These are phyloP conservation scores for Lasioglossum figueresi DNA, from an alignment of 2,888 invertebrate genomes.

Conservation along the genomic window DNA sequence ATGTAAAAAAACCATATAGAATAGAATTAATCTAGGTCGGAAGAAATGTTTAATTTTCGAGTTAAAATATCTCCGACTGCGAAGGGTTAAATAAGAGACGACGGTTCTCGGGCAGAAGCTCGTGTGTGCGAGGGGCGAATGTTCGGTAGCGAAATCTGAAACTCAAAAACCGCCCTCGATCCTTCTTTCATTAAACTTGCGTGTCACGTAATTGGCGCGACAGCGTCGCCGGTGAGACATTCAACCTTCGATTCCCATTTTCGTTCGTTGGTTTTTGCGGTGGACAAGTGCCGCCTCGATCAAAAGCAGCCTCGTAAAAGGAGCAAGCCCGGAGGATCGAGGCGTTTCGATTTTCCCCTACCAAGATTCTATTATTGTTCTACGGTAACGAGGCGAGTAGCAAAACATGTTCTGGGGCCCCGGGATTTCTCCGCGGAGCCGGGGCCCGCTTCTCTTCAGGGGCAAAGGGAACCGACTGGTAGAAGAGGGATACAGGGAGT, in stretches of 20 bases:
- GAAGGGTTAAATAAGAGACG: background rate
- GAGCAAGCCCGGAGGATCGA: background rate
- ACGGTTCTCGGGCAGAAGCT: background rate
- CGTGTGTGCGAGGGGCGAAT: background rate
- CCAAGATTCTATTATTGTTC: constrained; percentile 53
- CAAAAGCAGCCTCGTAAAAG: constrained; percentile 23
- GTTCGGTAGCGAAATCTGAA: background rate
- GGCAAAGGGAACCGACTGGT: constrained; percentile 8
- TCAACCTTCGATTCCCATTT: constrained; percentile 14
- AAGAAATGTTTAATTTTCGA: too few species aligned
- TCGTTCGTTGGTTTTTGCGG: background rate
- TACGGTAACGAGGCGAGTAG: constrained; percentile 54
- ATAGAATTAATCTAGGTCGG: too few species aligned
- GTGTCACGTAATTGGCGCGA: background rate
- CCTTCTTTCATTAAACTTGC: background rate
- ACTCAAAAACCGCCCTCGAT: constrained; percentile 1
- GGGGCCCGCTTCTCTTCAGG: constrained; percentile 8
- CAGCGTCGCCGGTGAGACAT: background rate
- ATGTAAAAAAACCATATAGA: too few species aligned
- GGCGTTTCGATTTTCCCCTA: constrained; percentile 16
- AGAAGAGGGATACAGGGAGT: constrained; percentile 42
- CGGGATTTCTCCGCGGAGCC: constrained; percentile 25
- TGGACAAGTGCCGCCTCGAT: constrained; percentile 9
- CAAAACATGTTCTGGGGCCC: constrained; percentile 38
- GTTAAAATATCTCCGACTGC: too few species aligned